A percentile compares a stretch with the other conserved stretches of the same genome.
Evolutionary conservation across 30 jellyfish, hydroid and myxozoan species (phyloP).

Genomic region (Chironex yamaguchii): DNA sequence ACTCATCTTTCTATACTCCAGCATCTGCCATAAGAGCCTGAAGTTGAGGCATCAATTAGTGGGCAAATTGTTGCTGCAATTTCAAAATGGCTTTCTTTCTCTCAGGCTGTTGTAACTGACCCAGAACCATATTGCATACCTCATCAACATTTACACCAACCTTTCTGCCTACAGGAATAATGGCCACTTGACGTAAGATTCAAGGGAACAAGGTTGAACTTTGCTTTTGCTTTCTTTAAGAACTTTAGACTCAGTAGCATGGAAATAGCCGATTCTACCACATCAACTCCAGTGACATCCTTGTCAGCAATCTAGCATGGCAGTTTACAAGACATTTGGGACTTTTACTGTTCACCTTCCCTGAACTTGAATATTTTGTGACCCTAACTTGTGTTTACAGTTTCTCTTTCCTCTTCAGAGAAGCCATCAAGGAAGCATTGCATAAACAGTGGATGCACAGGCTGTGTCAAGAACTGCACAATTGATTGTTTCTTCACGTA

Average conservation of each 20-base stretch:
- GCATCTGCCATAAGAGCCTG: constrained; percentile 30
- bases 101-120: background rate
- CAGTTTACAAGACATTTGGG: background rate
- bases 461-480: constrained; percentile 51
- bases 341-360: constrained; percentile 14
- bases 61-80: constrained; percentile 28
- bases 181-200: constrained; percentile 27
- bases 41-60: background rate
- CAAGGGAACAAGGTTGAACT: constrained; percentile 15
- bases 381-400: background rate
- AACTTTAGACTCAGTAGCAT: constrained; percentile 17
- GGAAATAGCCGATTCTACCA: constrained; percentile 23
- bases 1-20: background rate
- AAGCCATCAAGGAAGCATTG: constrained; percentile 1
- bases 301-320: constrained; percentile 8
- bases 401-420: background rate
- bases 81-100: background rate
- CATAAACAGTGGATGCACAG: constrained; percentile 22
- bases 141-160: background rate
- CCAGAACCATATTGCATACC: background rate
- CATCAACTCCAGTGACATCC: background rate
- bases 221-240: constrained; percentile 39
- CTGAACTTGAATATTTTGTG: too few relatives aligned
- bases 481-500: constrained; percentile 9
- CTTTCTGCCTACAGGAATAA: constrained; percentile 24